Evolutionary conservation across 2,888 invertebrate species (phyloP).

Genomic region (Drosophila sordidula): DNA sequence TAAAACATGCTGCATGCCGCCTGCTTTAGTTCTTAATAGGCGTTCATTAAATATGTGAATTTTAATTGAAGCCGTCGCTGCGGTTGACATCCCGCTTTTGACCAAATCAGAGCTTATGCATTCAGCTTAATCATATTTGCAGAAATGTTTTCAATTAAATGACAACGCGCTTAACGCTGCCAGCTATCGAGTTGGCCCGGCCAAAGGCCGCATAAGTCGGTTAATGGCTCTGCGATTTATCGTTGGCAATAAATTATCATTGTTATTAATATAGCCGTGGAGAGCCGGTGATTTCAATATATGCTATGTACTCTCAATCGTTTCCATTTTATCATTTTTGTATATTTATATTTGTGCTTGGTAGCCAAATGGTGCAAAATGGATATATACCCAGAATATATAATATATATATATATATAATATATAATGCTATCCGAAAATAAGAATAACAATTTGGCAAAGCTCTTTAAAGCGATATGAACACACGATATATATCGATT

Average conservation of each 20-base stretch:
- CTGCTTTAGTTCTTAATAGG: conserved; percentile 39
- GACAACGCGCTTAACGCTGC: conserved; percentile 40
- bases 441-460: too few relatives aligned
- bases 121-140: conserved; percentile 60
- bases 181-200: background rate
- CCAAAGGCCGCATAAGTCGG: conserved; percentile 59
- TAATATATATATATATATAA: too few relatives aligned
- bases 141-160: conserved; percentile 56
- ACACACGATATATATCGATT: too few relatives aligned
- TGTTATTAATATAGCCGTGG: conserved; percentile 23
- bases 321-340: background rate
- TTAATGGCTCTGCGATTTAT: conserved; percentile 66
- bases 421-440: too few relatives aligned
- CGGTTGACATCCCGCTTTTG: conserved; percentile 18
- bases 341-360: too few relatives aligned
- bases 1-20: background rate
- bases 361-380: background rate
- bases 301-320: background rate
- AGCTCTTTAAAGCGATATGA: too few relatives aligned
- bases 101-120: conserved; percentile 45
- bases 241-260: conserved; percentile 48
- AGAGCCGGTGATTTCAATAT: conserved; percentile 10
- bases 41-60: conserved; percentile 53
- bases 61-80: conserved; percentile 53
- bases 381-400: background rate